These are phyloP conservation scores for Ochropleura plecta DNA, from an alignment of 2,888 invertebrate species.

Conservation along the genomic window DNA sequence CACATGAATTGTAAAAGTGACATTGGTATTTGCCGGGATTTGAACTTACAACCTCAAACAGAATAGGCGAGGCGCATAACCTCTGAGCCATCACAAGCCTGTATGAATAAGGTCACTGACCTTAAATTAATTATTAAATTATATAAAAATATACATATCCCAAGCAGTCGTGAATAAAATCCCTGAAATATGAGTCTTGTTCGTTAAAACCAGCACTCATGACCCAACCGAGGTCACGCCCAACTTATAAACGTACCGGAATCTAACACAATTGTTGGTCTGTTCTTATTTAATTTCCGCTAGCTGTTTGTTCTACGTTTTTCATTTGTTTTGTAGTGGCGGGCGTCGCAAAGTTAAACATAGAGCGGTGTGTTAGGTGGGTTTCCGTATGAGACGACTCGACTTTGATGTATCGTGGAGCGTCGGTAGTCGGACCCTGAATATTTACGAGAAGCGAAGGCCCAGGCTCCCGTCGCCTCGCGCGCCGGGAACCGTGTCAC, in stretches of 20 bases:
- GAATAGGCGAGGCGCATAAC: too few species aligned
- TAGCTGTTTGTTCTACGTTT: conserved; percentile 71
- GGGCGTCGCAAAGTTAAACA: conserved; percentile 62
- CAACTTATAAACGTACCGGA: conserved; percentile 48
- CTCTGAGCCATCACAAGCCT: not conserved
- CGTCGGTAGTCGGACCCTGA: conserved; percentile 82
- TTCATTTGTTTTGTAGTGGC: conserved; percentile 67
- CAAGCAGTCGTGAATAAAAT: conserved; percentile 19
- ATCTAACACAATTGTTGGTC: conserved; percentile 54
- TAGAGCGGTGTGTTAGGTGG: conserved; percentile 67
- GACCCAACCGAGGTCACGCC: conserved; percentile 20
- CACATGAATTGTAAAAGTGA: too few species aligned
- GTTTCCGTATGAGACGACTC: conserved; percentile 75
- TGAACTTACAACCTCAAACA: too few species aligned
- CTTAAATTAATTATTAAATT: conserved; percentile 15
- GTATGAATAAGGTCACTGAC: conserved; percentile 2
- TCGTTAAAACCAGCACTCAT: conserved; percentile 33
- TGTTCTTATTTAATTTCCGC: conserved; percentile 77
- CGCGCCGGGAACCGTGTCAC: conserved; percentile 75
- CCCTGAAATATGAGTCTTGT: conserved; percentile 21
- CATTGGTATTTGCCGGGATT: too few species aligned
- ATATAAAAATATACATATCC: conserved; percentile 9
- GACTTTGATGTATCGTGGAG: conserved; percentile 85
- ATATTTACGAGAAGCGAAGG: conserved; percentile 83
- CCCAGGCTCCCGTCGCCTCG: conserved; percentile 63